Conservation (phyloP, 2,113 vertebrate genomes). For the Nesospiza acunhae region DNA sequence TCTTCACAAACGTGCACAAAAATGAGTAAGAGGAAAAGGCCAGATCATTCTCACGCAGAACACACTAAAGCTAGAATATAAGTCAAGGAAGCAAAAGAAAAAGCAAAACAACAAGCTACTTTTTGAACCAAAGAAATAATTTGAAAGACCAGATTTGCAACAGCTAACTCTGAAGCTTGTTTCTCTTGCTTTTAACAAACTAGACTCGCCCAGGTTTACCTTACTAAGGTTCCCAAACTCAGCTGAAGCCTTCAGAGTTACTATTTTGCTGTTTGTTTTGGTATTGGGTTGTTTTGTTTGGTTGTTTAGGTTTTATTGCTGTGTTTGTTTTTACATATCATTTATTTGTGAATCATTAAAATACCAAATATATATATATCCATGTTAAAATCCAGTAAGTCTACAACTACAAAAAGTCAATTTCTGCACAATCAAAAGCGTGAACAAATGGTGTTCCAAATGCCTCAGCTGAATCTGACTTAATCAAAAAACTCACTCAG, state of each 20-base stretch:
- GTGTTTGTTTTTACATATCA: background rate
- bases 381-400: background rate
- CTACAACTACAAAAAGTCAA: background rate
- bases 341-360: background rate
- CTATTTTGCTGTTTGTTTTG: background rate
- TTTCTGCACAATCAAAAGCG: background rate
- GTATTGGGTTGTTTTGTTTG: rapidly evolving
- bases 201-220: background rate
- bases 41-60: background rate
- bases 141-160: background rate
- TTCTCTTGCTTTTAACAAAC: background rate
- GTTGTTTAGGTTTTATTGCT: background rate
- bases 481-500: background rate
- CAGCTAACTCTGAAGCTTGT: background rate
- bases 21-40: background rate
- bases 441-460: background rate
- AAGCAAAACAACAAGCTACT: background rate
- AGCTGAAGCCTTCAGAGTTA: background rate
- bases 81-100: background rate
- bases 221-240: background rate
- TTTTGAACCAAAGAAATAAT: background rate
- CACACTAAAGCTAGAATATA: background rate
- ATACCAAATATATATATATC: background rate
- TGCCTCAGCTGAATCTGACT: background rate
- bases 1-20: background rate